Percentiles rank a stretch among this genome's conserved stretches.
Conservation (phyloP, 2,888 invertebrate genomes). For the Heptascelio sp. region DNA sequence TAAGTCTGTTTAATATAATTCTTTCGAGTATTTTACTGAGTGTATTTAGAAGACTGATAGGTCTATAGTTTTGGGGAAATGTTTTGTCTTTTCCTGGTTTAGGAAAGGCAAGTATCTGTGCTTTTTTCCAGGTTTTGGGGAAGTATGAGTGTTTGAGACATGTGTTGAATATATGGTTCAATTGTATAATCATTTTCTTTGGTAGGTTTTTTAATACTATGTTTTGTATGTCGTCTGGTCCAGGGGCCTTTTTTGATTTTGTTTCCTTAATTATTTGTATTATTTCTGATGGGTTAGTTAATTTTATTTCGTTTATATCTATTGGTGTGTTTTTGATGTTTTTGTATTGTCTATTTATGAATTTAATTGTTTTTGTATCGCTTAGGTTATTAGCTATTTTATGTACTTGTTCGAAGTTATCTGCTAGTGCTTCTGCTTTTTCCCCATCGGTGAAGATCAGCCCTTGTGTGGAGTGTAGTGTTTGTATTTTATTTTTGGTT, state of each 20-base stretch:
- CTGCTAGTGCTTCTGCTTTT: background rate
- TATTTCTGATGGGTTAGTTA: background rate
- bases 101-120: conserved; percentile 49
- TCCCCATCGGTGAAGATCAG: background rate
- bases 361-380: background rate
- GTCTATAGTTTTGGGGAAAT: conserved; percentile 49
- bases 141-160: conserved; percentile 10
- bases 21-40: conserved; percentile 72
- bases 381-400: background rate
- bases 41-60: conserved; percentile 53
- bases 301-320: too few relatives aligned
- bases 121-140: conserved; percentile 27
- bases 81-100: conserved; percentile 71
- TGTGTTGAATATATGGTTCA: conserved; percentile 20
- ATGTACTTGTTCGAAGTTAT: conserved; percentile 11
- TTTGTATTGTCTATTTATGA: background rate
- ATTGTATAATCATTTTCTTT: conserved; percentile 1
- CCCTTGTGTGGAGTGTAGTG: background rate
- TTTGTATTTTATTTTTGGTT: background rate
- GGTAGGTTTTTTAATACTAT: conserved; percentile 1
- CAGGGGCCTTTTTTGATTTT: conserved; percentile 24
- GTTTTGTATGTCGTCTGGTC: conserved; percentile 12
- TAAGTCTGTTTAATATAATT: conserved; percentile 62
- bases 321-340: background rate
- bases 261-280: conserved; percentile 10